phyloP scores from a whole-genome alignment of 2,113 vertebrate genomes.

The Theropithecus gelada region DNA sequence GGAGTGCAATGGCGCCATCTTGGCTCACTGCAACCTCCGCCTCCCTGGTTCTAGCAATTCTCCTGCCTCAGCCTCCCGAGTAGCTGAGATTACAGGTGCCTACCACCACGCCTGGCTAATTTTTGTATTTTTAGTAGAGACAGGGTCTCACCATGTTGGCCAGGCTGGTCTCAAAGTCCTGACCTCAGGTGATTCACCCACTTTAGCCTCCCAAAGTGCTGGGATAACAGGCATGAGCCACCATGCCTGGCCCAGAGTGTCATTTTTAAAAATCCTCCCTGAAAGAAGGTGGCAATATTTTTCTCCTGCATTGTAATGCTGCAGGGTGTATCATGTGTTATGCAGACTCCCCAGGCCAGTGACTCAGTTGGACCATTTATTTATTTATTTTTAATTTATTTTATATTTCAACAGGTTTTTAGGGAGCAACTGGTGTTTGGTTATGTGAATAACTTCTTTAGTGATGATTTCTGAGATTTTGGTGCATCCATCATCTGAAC shows the following conservation, averaged over 20 bases:
- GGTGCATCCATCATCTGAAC: no score
- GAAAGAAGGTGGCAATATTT: background rate
- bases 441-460: no score
- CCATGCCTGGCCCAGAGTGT: no score
- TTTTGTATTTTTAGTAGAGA: background rate
- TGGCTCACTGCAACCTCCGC: no score
- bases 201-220: background rate
- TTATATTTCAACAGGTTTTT: no score
- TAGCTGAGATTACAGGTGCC: background rate
- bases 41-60: background rate
- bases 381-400: no score
- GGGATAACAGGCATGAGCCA: background rate
- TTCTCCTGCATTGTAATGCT: background rate
- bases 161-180: background rate
- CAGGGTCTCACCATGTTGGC: background rate
- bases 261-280: background rate
- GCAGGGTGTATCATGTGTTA: background rate
- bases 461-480: no score
- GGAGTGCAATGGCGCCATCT: no score
- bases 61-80: background rate
- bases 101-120: background rate
- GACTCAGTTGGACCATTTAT: background rate
- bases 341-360: background rate
- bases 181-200: no score
- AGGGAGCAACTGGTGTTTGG: no score